Base-by-base conservation (phyloP, 1,140 invertebrate genomes). In the Helicoverpa armigera region DNA sequence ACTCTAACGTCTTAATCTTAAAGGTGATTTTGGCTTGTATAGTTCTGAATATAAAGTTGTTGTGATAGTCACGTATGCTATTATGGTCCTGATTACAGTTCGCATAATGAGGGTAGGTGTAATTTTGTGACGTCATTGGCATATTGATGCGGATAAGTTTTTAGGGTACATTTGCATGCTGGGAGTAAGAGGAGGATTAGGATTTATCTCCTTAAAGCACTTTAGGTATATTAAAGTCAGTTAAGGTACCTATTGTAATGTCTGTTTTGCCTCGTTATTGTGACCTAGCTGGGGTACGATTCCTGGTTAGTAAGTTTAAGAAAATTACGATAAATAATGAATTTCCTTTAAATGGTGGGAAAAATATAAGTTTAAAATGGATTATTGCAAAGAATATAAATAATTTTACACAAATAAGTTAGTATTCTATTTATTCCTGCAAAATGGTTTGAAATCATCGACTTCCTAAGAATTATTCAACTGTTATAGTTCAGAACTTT, bases 121-220 rank as follows among this genome's bases (percentile, higher is more conserved):
- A 80, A 80, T 83, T 83, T 77, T 54, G 78, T 83, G 73, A 80
- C 79, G 82, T 83, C 82, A 80, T 83, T 56, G 51, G 80, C 73
- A 81, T 81, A 81, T 81, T 81, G 74, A 81, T 81, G 80, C 14
- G 69, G 50, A 51, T 53, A 56, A 56, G 11, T 51, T 72, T 70
- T 61, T 29, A 61, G 75, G 75, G 48, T 16, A n/a, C 48, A 67
- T 77, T 54, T 65, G 13, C 75, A 77, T 77, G 13, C 60, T 67
- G 31, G 51, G 53, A 23, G 13, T 23, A 53, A 29, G 29, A 56
- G 60, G 50, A 65, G 51, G 75, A 43, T 67, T 54, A 16, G n/a
- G 12, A 14, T 2, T 77, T 77, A 77, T 67, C 61, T 67, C 50
- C 43, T 13, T 10, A 50, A 16, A 50, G 35, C 13, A 29, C 50